Evolutionary conservation across 2,113 vertebrate genomes (phyloP), one percentile per base, ranked within the genome.

Genomic region (Protobothrops mucrosquamatus): DNA sequence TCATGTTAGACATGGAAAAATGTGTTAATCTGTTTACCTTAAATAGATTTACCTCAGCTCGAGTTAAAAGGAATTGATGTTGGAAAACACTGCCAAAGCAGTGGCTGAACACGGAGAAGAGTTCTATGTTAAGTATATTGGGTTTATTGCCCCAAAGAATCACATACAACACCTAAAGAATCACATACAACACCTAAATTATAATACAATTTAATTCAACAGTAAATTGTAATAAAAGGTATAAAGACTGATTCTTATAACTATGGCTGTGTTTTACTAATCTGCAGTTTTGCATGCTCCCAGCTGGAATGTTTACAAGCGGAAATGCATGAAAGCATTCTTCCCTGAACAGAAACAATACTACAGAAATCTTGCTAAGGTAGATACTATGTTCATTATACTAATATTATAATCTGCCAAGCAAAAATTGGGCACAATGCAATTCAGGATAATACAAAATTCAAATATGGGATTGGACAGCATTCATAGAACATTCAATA

Each of bases 1-100:
- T 93, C 95, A 94, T 39, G 85, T 95, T 92, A 94, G 96, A 96
- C 95, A 94, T 87, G 93, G 95, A 95, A 86, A 97, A 97, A 97
- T 29, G 95, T 96, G 95, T 96, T 97, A 96, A 97, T 97, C 97
- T 95, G 88, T 95, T 97, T 97, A 97, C 95, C 89, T 96, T 96
- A 97, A 97, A 97, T 94, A 95, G 96, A 96, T 97, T 97, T 97
- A 96, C 96, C 95, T 97, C 96, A 93, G 20, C 94, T 95, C 88
- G 93, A 94, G 64, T 94, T 93, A 93, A 92, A 95, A 95, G 95
- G 91, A 94, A 86, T 94, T 93, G 91, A 93, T 94, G 91, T 0
- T 11, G 89, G 92, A 88, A 93, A 8, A 86, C 15, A 89, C 0
- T 2, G 93, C 93, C 94, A 91, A 94, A 93, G 93, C 55, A 6